Conservation (phyloP, 2,113 vertebrate species). For the Anhinga anhinga region DNA sequence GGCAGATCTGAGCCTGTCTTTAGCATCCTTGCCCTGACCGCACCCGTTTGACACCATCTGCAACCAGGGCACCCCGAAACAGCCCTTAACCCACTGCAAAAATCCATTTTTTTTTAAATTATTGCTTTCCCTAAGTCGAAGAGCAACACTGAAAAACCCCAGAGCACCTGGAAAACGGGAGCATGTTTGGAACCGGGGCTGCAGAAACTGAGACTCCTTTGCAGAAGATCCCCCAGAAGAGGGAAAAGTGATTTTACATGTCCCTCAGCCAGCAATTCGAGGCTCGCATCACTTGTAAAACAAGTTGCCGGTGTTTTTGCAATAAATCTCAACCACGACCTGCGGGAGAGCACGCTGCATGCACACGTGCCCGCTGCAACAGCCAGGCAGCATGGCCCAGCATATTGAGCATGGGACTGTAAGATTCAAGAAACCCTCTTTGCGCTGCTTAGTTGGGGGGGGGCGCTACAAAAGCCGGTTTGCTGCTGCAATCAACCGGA, state of each 20-base stretch:
- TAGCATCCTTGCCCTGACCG: background rate
- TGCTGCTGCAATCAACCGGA: background rate
- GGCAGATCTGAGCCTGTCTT: background rate
- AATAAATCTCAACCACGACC: background rate
- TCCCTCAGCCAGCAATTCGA: fast-evolving
- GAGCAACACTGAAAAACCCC: fast-evolving
- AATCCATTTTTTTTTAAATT: fast-evolving
- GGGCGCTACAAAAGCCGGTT: background rate
- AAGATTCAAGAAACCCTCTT: background rate
- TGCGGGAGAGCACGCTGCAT: background rate
- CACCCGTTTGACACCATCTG: background rate
- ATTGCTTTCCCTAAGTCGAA: background rate
- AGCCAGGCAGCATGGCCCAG: background rate
- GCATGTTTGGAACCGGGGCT: background rate
- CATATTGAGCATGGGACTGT: background rate
- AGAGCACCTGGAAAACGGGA: fast-evolving
- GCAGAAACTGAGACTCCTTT: background rate
- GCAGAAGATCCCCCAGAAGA: background rate
- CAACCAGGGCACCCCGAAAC: background rate
- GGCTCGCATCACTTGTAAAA: background rate
- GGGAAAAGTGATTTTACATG: background rate
- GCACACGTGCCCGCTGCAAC: background rate
- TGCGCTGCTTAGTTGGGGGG: background rate
- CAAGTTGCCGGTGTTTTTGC: background rate
- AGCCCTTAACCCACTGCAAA: background rate